A percentile compares a stretch with the other conserved stretches of the same genome.
phyloP scores from a whole-genome alignment of 2,113 vertebrate species.

The Amblyopsis rosae region DNA sequence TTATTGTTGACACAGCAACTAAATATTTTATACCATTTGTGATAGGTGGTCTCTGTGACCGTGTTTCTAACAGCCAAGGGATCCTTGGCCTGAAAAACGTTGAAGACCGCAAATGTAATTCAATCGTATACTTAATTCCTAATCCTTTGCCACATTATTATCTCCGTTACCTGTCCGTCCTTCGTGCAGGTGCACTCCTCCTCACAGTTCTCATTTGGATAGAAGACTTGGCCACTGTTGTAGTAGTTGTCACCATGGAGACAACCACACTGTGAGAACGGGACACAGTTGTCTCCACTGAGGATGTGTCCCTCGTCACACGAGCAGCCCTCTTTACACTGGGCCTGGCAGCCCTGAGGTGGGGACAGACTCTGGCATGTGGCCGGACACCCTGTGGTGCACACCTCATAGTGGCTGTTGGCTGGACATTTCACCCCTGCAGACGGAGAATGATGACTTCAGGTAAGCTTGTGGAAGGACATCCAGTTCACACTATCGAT shows the following conservation, averaged over 20 bases:
- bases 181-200: slow-evolving; percentile 72
- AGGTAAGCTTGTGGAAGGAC: background rate
- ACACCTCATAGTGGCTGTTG: slow-evolving; percentile 77
- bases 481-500: background rate
- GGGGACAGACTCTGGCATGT: slow-evolving; percentile 63
- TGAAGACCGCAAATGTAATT: no score
- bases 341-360: slow-evolving; percentile 50
- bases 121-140: no score
- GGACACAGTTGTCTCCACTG: slow-evolving; percentile 68
- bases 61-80: no score
- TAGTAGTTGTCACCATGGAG: slow-evolving; percentile 63
- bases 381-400: slow-evolving; percentile 61
- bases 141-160: no score
- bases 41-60: no score
- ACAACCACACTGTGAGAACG: slow-evolving; percentile 69
- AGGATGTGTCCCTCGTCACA: slow-evolving; percentile 73
- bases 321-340: slow-evolving; percentile 70
- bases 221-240: slow-evolving; percentile 56
- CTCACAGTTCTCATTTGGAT: slow-evolving; percentile 63
- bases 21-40: no score
- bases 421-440: slow-evolving; percentile 64
- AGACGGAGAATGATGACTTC: background rate
- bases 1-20: no score
- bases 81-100: no score
- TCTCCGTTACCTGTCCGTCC: slow-evolving; percentile 45